Evolutionary conservation across 1,140 invertebrate species (phyloP), one percentile per base, ranked within the genome.

Genomic region (Bombus picipes): DNA sequence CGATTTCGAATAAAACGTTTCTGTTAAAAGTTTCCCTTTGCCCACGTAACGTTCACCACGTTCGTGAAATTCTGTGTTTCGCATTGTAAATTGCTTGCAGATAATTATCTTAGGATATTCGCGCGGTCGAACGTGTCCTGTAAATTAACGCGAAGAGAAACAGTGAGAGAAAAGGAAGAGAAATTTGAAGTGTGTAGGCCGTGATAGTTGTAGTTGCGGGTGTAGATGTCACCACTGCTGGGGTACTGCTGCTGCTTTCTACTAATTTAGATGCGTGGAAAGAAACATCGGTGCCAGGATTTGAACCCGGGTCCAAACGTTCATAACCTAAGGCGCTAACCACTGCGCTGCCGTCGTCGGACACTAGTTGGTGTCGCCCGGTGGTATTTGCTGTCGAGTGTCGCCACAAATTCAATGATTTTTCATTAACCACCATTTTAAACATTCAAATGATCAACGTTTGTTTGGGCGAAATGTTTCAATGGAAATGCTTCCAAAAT

Each of bases 11-110:
- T 22, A 22, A 53, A 53, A 53, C 28, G 28, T 62, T 59, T 59
- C 4, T 28, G 28, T 59, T 1, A 28, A 59, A 22, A 34, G 32
- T 57, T 75, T 75, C 73, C 34, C 73, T 75, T 47, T 47, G 43
- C 0, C 43, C 15, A 47, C 43, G 4, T 47, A 47, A 47, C 39
- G 13, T 47, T 47, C 43, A 47, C 4, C 1, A 18, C 32, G 3
- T 2, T 37, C 12, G 53, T 28, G 74, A 59, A 76, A 76, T 76
- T 76, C 25, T 10, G 43, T 74, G 72, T 73, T 43, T 73, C 71
- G 28, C 41, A 8, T 76, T 32, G 34, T 39, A n/a, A 76, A 76
- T 76, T 59, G 5, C 74, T 15, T 28, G 28, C 1, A 34, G 53
- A 39, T 25, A 53, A 75, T 9, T n/a, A 53, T 75, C 43, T 75